These are phyloP conservation scores for Ginglymostoma cirratum DNA, from an alignment of 2,113 vertebrate genomes.

Conservation along the genomic window DNA sequence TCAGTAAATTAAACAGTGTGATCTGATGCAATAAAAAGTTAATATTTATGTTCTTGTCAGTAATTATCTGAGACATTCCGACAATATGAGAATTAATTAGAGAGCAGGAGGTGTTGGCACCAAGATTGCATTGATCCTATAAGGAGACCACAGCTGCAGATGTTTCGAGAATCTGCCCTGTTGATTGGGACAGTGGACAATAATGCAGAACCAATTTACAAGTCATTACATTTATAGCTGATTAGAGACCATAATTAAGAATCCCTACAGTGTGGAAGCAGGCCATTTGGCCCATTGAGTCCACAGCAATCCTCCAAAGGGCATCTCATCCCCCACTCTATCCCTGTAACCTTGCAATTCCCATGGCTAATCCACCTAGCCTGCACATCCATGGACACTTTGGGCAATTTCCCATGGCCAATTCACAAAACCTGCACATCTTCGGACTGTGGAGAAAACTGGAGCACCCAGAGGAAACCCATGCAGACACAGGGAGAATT, in stretches of 20 bases:
- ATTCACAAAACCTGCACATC: too few relatives aligned
- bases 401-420: too few relatives aligned
- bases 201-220: neutral
- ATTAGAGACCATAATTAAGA: neutral
- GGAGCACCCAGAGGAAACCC: too few relatives aligned
- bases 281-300: too few relatives aligned
- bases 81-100: conserved; percentile 12
- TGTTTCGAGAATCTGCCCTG: neutral
- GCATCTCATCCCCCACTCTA: too few relatives aligned
- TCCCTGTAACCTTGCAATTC: too few relatives aligned
- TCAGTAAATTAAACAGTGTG: neutral
- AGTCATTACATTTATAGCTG: neutral
- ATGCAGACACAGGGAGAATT: too few relatives aligned
- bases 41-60: neutral
- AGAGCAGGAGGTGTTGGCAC: neutral
- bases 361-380: too few relatives aligned
- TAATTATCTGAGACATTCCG: neutral
- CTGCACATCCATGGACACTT: too few relatives aligned
- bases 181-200: neutral
- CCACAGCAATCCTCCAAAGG: too few relatives aligned
- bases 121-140: neutral
- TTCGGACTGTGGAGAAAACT: too few relatives aligned
- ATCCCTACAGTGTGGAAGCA: too few relatives aligned
- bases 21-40: neutral
- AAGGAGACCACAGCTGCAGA: neutral